These are phyloP conservation scores for Athetis lepigone DNA, from an alignment of 2,888 invertebrate genomes.

Conservation along the genomic window DNA sequence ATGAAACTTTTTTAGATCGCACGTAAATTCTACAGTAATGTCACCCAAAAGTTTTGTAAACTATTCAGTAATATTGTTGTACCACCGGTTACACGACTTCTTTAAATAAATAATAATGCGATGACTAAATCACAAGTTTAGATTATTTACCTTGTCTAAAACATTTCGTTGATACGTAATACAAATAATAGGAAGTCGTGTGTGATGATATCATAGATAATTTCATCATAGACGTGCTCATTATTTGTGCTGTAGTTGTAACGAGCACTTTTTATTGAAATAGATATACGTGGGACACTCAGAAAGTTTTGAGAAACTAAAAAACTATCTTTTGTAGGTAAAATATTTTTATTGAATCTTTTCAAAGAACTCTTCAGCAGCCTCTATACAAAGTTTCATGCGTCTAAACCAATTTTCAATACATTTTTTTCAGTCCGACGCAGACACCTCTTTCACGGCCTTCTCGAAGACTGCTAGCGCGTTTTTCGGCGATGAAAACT, in stretches of 20 bases:
- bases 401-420: too few species aligned
- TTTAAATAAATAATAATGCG: slow-evolving; percentile 44
- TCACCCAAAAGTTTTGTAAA: slow-evolving; percentile 32
- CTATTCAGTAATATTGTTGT: slow-evolving; percentile 40
- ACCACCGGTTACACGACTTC: slow-evolving; percentile 42
- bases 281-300: too few species aligned
- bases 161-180: slow-evolving; percentile 44
- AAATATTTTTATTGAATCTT: too few species aligned
- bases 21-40: slow-evolving; percentile 24
- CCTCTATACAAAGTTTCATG: too few species aligned
- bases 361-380: too few species aligned
- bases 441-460: too few species aligned
- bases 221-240: slow-evolving; percentile 26
- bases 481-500: too few species aligned
- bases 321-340: too few species aligned
- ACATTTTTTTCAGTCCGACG: too few species aligned
- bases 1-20: slow-evolving; percentile 36
- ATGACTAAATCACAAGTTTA: slow-evolving; percentile 54
- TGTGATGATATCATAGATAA: slow-evolving; percentile 56
- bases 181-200: slow-evolving; percentile 43
- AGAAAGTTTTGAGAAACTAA: slow-evolving; percentile 12
- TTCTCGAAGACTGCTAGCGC: too few species aligned
- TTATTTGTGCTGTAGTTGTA: slow-evolving; percentile 31
- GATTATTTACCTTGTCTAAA: slow-evolving; percentile 41
- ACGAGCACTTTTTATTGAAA: slow-evolving; percentile 30